Base-by-base conservation (phyloP, 2,888 invertebrate species). In the Melolontha melolontha region DNA sequence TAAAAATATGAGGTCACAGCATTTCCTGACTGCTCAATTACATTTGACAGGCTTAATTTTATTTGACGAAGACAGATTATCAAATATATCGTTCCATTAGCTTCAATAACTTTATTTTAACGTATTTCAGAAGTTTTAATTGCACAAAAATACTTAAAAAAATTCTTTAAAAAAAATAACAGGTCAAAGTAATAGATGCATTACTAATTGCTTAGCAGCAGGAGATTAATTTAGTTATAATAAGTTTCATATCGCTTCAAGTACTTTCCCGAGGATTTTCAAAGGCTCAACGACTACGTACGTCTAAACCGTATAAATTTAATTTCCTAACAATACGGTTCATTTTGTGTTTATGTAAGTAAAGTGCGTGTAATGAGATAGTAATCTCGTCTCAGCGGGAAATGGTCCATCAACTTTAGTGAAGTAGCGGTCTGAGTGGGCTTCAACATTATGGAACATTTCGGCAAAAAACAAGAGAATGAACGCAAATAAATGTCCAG, bases 401-500 rank as follows among this genome's bases (percentile, higher is more conserved):
- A 59, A 59, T 47, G 44, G 59, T 29, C 59, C 59, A 44, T 59
- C 59, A 44, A 59, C 27, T 59, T 44, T 59, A 16, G 14, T 10
- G 59, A 27, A 29, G 59, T 59, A 59, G 59, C 59, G 42, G 44
- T 42, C 10, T 29, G 44, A 44, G 27, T 59, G 44, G 8, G 29
- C 10, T 27, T 51, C 10, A 2, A n/a, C 55, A 41, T 6, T 22
- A 22, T 29, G 59, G 5, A 8, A 44, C 41, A 7, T 41, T 51
- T 64, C 52, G 44, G 41, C 16, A 49, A 57, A 66, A 57, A 57
- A 16, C 17, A 22, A 51, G 52, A 40, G 39, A 40, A 51, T 40
- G 16, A 27, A 41, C 51, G 65, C 65, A 65, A 63, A 65, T 65
- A 66, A 57, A 66, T 47, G 66, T 66, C 57, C 16, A 39, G 14